Percentiles rank a stretch among this genome's conserved stretches.
Conservation (phyloP, 2,797 vertebrate species). For the Pantherophis alleghaniensis region DNA sequence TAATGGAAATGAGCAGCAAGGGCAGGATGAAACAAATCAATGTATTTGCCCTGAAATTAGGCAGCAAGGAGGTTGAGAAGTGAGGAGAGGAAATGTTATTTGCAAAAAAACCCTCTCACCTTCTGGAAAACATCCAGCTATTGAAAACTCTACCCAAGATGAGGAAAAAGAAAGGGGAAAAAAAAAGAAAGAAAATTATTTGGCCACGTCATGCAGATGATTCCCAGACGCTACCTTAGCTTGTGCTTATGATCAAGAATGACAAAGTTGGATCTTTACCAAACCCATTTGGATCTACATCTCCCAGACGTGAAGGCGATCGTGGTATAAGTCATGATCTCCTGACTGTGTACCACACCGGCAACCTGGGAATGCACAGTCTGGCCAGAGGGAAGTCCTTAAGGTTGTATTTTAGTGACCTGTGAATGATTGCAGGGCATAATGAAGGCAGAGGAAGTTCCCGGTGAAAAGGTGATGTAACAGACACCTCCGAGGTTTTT, state of each 20-base stretch:
- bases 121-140: neutral
- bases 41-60: neutral
- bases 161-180: neutral
- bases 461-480: conserved; percentile 7
- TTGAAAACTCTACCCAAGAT: neutral
- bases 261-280: neutral
- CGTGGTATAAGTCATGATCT: neutral
- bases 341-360: neutral
- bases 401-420: neutral
- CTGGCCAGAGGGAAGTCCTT: neutral
- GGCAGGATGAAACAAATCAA: neutral
- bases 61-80: neutral
- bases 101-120: neutral
- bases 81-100: neutral
- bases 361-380: neutral
- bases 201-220: neutral
- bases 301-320: neutral
- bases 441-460: conserved; percentile 21
- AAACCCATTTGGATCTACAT: neutral
- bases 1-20: neutral
- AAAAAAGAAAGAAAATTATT: neutral
- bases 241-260: neutral
- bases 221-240: neutral
- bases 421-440: neutral
- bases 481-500: conserved; percentile 5